Evolutionary conservation across 2,113 vertebrate species (phyloP).

Genomic region (Poecilia latipinna): DNA sequence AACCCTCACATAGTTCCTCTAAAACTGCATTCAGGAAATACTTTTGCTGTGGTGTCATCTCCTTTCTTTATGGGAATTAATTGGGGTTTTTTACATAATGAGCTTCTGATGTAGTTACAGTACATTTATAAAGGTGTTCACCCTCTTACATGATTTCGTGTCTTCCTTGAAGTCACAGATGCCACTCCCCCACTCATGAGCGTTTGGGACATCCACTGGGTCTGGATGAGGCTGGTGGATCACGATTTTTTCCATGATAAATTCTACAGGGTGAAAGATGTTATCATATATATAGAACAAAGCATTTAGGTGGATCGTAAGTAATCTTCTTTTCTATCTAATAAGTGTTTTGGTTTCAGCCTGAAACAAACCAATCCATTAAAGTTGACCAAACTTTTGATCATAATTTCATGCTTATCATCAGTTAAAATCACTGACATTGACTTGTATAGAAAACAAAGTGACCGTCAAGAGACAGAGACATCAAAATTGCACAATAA

Average conservation of each 20-base stretch:
- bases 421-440: neutral
- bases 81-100: no score
- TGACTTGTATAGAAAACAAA: neutral
- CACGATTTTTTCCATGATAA: slow-evolving; percentile 61
- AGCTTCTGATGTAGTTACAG: neutral
- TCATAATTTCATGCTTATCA: neutral
- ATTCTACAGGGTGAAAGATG: slow-evolving; percentile 3
- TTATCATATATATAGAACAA: neutral
- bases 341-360: neutral
- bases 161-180: slow-evolving; percentile 74
- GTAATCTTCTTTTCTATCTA: neutral
- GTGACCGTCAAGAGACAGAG: no score
- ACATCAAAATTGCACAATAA: neutral
- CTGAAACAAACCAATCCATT: neutral
- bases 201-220: slow-evolving; percentile 40
- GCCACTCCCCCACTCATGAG: slow-evolving; percentile 65
- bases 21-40: neutral
- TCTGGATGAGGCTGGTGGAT: slow-evolving; percentile 56
- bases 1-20: neutral
- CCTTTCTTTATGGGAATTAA: neutral
- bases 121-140: neutral
- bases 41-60: neutral
- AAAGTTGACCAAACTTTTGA: neutral
- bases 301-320: neutral
- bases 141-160: slow-evolving; percentile 65